A percentile compares a stretch with the other conserved stretches of the same genome.
Conservation (phyloP, 2,888 invertebrate genomes). For the Omphaloscelis lunosa region DNA sequence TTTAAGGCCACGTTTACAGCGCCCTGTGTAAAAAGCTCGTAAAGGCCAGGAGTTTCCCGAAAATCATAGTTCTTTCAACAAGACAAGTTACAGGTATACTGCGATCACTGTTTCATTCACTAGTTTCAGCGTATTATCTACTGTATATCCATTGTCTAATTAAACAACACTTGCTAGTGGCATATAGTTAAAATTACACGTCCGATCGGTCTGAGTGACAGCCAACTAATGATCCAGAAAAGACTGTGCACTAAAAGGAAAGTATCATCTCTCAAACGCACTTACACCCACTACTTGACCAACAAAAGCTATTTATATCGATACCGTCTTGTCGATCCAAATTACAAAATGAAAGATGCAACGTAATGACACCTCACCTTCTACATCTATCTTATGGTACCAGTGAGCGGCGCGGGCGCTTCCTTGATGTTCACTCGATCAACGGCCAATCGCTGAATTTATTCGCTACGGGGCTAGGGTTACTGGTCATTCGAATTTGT, state of each 20-base stretch:
- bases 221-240: background rate
- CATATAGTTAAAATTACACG: background rate
- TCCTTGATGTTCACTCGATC: slow-evolving; percentile 75
- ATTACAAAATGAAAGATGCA: background rate
- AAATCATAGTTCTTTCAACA: background rate
- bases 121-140: background rate
- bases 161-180: background rate
- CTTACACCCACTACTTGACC: too few relatives aligned
- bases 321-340: background rate
- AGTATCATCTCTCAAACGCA: background rate
- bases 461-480: slow-evolving; percentile 42
- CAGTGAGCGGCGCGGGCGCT: slow-evolving; percentile 72
- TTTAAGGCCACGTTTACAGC: background rate
- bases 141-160: background rate
- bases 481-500: background rate
- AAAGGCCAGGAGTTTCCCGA: background rate
- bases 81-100: background rate
- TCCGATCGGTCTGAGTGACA: background rate
- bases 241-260: background rate
- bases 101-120: background rate
- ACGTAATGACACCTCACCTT: slow-evolving; percentile 35
- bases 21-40: background rate
- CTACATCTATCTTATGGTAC: slow-evolving; percentile 27
- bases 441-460: slow-evolving; percentile 67
- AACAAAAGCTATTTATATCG: background rate